These are phyloP conservation scores for Tokudaia muenninki DNA, from an alignment of 2,797 vertebrate species.

Conservation along the genomic window DNA sequence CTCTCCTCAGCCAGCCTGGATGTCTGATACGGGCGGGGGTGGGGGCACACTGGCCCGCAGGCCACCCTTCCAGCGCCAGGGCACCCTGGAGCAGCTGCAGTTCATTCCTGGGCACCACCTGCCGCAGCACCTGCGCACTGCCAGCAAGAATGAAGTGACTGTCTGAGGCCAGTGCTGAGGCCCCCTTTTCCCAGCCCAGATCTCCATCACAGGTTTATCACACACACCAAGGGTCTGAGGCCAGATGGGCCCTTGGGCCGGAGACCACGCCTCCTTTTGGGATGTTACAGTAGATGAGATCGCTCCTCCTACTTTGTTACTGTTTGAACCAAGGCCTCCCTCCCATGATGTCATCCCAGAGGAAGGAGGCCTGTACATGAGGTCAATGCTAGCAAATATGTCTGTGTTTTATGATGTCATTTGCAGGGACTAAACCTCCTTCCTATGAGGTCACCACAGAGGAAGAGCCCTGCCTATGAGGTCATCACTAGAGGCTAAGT, in stretches of 20 bases:
- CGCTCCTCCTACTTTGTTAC: background rate
- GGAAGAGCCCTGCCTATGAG: background rate
- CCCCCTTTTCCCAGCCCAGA: background rate
- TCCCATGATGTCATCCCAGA: slow-evolving; percentile 68
- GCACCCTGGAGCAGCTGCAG: slow-evolving; percentile 96
- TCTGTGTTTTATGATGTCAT: slow-evolving; percentile 14
- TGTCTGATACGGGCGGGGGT: slow-evolving; percentile 82
- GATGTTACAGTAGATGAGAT: background rate
- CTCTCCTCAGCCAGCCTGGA: slow-evolving; percentile 87
- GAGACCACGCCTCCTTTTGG: background rate
- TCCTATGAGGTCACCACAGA: background rate
- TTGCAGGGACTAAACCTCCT: background rate
- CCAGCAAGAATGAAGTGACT: slow-evolving; percentile 97
- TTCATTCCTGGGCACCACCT: slow-evolving; percentile 94
- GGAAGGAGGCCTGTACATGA: slow-evolving; percentile 13
- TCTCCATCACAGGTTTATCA: background rate
- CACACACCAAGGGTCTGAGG: background rate
- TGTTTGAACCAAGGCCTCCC: slow-evolving; percentile 34
- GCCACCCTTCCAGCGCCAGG: slow-evolving; percentile 96
- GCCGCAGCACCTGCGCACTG: slow-evolving; percentile 94
- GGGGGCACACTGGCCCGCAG: slow-evolving; percentile 89
- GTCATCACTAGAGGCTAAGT: background rate
- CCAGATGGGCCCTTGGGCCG: background rate
- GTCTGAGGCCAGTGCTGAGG: slow-evolving; percentile 86
- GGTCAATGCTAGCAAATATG: background rate